Percentiles rank a stretch among this genome's conserved stretches.
These are phyloP conservation scores for rat (Rattus norvegicus) DNA, from an alignment of 2,113 vertebrate species.

Conservation along the genomic window DNA sequence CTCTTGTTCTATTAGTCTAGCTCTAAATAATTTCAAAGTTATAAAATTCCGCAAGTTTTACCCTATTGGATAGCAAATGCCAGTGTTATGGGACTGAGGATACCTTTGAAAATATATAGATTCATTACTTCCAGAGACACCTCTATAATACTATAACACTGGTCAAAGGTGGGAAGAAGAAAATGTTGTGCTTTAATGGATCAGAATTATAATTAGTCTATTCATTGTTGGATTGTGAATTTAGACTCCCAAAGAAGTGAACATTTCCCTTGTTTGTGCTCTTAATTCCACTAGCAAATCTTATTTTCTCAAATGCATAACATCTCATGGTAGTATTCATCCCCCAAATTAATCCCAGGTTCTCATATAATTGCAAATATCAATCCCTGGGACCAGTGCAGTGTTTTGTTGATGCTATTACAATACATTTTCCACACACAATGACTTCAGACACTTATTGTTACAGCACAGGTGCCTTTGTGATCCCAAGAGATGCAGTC, in stretches of 20 bases:
- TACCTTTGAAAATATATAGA: constrained; percentile 33
- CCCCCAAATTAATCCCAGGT: constrained; percentile 49
- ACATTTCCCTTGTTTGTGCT: constrained; percentile 46
- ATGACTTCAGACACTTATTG: not conserved
- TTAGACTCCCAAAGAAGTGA: not conserved
- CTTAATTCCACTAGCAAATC: constrained; percentile 58
- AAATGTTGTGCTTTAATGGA: not conserved
- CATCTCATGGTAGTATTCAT: constrained; percentile 58
- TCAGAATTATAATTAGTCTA: constrained; percentile 47
- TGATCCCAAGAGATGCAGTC: too few species aligned
- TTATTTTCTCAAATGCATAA: constrained; percentile 56
- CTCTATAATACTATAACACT: not conserved
- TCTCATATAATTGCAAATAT: constrained; percentile 28
- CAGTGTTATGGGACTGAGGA: not conserved
- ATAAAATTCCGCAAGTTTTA: constrained; percentile 12
- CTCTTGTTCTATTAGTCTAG: constrained; percentile 21
- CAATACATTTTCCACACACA: not conserved
- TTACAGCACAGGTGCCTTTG: not conserved
- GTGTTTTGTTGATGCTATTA: not conserved
- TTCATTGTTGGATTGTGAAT: constrained; percentile 58
- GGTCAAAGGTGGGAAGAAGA: not conserved
- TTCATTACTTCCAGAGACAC: constrained; percentile 43
- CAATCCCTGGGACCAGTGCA: not conserved
- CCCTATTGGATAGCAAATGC: not conserved
- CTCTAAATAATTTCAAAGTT: not conserved